Evolutionary conservation across 92 coral and sea anemone species (phyloP).

Genomic region (Actinernus sp.): DNA sequence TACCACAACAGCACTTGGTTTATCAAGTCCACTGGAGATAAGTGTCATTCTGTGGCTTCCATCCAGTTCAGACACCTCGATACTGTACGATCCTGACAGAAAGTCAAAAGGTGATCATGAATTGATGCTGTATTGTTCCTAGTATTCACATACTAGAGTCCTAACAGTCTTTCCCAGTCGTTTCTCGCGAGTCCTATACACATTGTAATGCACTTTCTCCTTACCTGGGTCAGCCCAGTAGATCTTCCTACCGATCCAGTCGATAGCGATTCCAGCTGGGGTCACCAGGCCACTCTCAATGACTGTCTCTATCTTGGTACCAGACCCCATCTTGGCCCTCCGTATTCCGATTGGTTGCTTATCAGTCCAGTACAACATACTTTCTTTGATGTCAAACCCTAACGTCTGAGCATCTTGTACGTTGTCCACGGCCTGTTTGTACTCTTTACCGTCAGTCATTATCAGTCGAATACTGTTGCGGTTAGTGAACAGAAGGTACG

Average conservation of each 20-base stretch:
- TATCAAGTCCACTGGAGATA: slow-evolving; percentile 54
- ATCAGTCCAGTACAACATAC: slow-evolving; percentile 92
- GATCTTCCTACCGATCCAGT: slow-evolving; percentile 94
- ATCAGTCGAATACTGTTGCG: slow-evolving; percentile 83
- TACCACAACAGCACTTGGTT: slow-evolving; percentile 80
- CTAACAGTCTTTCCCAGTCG: no score
- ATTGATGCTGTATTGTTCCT: no score
- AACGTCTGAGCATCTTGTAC: slow-evolving; percentile 74
- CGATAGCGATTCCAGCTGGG: slow-evolving; percentile 85
- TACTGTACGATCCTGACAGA: no score
- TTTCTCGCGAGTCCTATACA: no score
- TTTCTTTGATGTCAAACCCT: slow-evolving; percentile 78
- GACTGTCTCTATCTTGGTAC: slow-evolving; percentile 43
- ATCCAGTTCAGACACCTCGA: slow-evolving; percentile 84
- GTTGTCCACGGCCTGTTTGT: slow-evolving; percentile 56
- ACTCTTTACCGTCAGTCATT: slow-evolving; percentile 76
- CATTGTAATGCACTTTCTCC: no score
- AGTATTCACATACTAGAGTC: no score
- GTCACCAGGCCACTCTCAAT: slow-evolving; percentile 45
- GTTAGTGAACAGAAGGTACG: slow-evolving; percentile 76
- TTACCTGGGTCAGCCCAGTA: slow-evolving; percentile 93
- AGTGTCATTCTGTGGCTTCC: slow-evolving; percentile 72
- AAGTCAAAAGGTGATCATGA: no score
- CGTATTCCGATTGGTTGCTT: slow-evolving; percentile 46
- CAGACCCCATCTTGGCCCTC: slow-evolving; percentile 58